Evolutionary conservation across 2,888 invertebrate species (phyloP), one percentile per base, ranked within the genome.

Genomic region (Eristalis arbustorum): DNA sequence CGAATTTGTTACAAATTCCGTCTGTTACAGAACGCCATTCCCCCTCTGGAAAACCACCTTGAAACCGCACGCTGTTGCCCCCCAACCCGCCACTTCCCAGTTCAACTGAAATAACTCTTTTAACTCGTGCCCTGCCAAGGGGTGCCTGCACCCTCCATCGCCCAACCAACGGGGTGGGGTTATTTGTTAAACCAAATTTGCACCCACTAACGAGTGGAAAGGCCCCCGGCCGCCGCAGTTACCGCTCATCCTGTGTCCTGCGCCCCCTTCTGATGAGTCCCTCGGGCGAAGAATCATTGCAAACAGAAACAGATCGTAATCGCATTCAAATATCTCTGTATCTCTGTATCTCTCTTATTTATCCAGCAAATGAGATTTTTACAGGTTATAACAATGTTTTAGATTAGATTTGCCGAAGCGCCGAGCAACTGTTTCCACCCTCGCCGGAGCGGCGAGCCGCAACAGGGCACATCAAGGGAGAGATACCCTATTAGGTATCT

Each of bases 361-460:
- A 84, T 84, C 63, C 76, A 76, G 66, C 67, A 84, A 80, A 80
- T 80, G 80, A 75, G 80, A 76, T 84, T 80, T 80, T 75, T 79
- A 84, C 84, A 80, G 80, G 80, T 84, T 76, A 71, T 80, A 72
- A 84, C 69, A 84, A 79, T 79, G 79, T 66, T 84, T 67, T 72
- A 62, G 80, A 31, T 31, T 31, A 31, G 31, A 31, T 31, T 31
- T 31, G 31, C 31, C 31, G 31, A 4, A 31, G 6, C 31, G 31
- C 8, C 31, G 31, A 31, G 72, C 72, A 22, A 22, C n/a, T 23
- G 2, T 23, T 23, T 23, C 59, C 59, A 22, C 59, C 25, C 59
- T 25, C 10, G 3, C 59, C 59, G 8, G 11, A 31, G 10, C 8
- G 31, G 31, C 8, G 31, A 31, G 31, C 10, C 8, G 8, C 31